These are phyloP conservation scores for Chinchilla lanigera DNA, from an alignment of 2,113 vertebrate species.

Conservation along the genomic window DNA sequence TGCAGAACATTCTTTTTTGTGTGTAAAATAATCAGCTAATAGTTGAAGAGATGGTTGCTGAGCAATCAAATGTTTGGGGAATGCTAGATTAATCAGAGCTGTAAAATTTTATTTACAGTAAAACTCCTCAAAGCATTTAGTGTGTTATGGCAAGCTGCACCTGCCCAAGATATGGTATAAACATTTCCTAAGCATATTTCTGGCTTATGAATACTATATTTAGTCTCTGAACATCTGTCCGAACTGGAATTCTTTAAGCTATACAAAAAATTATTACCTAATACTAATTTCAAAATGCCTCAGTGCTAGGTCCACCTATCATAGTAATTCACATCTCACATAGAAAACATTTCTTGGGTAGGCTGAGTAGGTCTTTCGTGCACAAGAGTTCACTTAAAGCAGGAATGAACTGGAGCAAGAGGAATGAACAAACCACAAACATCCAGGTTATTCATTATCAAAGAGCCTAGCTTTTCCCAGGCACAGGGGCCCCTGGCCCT, in stretches of 20 bases:
- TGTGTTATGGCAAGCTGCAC: neutral
- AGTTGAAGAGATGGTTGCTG: neutral
- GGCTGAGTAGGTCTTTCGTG: neutral
- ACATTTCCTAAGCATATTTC: neutral
- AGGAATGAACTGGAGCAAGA: neutral
- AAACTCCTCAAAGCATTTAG: neutral
- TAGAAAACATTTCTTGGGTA: neutral
- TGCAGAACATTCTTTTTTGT: neutral
- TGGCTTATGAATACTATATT: neutral
- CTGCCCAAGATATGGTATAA: neutral
- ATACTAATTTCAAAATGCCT: neutral
- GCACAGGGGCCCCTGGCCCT: neutral
- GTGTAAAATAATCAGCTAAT: neutral
- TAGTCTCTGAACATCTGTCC: neutral
- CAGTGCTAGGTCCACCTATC: neutral
- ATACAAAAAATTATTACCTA: neutral
- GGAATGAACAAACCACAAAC: too few species aligned
- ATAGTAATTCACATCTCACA: neutral
- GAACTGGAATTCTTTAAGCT: neutral
- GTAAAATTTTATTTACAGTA: neutral
- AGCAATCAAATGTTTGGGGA: neutral
- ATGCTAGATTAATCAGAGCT: neutral
- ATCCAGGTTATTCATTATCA: neutral
- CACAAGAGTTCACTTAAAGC: neutral
- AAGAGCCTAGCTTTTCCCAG: neutral